Evolutionary conservation across 1,140 invertebrate genomes (phyloP).

Genomic region (Delia radicum): DNA sequence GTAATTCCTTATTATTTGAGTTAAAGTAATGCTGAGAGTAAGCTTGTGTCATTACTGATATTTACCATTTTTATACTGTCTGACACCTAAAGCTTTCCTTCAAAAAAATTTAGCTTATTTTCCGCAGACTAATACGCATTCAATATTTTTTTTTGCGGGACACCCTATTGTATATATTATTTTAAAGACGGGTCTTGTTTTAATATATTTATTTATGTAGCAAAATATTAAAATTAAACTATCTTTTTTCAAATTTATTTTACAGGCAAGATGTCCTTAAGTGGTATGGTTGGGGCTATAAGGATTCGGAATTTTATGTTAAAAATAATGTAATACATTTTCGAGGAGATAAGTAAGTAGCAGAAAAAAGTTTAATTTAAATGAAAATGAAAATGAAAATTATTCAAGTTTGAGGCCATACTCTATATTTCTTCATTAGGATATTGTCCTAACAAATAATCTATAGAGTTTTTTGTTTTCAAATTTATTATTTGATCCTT

Average conservation of each 20-base stretch:
- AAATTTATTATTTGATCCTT: too few relatives aligned
- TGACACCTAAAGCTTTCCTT: too few relatives aligned
- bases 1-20: too few relatives aligned
- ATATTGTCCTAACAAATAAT: too few relatives aligned
- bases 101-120: not conserved
- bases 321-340: constrained; percentile 69
- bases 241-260: not conserved
- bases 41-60: too few relatives aligned
- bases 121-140: not conserved
- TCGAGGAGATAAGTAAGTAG: constrained; percentile 71
- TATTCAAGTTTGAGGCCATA: too few relatives aligned
- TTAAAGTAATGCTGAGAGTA: too few relatives aligned
- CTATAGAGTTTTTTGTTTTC: too few relatives aligned
- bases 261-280: constrained; percentile 80
- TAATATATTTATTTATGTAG: constrained; percentile 9
- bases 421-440: too few relatives aligned
- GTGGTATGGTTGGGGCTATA: constrained; percentile 99
- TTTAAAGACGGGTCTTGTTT: not conserved
- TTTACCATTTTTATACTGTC: too few relatives aligned
- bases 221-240: not conserved
- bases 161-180: too few relatives aligned
- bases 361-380: not conserved
- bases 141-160: not conserved
- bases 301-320: constrained; percentile 81
- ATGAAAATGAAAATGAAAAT: too few relatives aligned